A percentile compares a stretch with the other conserved stretches of the same genome.
These are phyloP conservation scores for Panorpa germanica DNA, from an alignment of 2,888 invertebrate genomes.

Conservation along the genomic window DNA sequence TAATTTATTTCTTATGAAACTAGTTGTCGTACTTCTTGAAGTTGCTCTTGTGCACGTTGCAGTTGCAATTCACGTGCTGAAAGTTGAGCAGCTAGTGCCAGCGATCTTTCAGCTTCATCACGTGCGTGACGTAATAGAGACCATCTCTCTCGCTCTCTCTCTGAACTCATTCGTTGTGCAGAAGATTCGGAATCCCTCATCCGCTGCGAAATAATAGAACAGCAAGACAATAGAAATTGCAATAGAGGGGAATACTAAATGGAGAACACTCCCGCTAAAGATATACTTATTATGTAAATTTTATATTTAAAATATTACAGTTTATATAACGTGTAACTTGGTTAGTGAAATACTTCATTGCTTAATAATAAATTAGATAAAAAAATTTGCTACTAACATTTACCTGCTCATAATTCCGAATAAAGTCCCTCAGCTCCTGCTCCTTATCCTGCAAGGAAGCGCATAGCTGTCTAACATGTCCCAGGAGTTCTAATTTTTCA, in stretches of 20 bases:
- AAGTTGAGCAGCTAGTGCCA: conserved; percentile 71
- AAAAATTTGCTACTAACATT: no score
- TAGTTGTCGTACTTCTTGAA: conserved; percentile 46
- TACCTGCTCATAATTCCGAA: conserved; percentile 85
- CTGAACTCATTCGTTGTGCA: conserved; percentile 35
- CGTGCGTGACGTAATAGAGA: conserved; percentile 72
- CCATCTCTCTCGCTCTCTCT: conserved; percentile 76
- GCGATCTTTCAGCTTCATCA: conserved; percentile 75
- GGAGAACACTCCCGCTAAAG: conserved; percentile 9
- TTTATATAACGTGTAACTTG: no score
- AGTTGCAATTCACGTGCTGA: conserved; percentile 74
- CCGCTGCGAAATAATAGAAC: conserved; percentile 35
- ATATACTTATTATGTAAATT: no score
- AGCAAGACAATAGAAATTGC: conserved; percentile 7
- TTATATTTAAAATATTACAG: no score
- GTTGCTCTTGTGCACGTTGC: conserved; percentile 67
- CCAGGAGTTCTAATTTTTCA: conserved; percentile 82
- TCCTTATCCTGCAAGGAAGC: conserved; percentile 89
- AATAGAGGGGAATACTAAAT: conserved; percentile 4
- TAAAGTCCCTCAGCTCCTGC: conserved; percentile 81
- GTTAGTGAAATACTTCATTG: no score
- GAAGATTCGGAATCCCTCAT: conserved; percentile 60
- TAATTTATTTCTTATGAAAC: no score
- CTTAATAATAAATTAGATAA: no score
- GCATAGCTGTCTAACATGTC: conserved; percentile 89